Conservation (phyloP, 1,140 invertebrate species). For the Teleogryllus occipitalis region DNA sequence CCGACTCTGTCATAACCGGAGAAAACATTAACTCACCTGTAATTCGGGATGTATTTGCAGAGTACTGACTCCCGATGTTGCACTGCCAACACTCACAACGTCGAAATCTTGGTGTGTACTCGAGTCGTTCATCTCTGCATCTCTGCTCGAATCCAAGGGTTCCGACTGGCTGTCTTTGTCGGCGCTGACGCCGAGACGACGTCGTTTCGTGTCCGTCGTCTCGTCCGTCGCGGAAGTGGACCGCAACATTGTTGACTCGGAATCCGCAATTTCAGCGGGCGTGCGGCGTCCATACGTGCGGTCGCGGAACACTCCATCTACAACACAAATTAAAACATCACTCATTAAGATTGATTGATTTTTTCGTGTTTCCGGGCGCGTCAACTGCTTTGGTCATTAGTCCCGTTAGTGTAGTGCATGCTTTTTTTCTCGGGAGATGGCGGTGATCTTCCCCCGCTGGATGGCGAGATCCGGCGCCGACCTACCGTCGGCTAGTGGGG, state of each 20-base stretch:
- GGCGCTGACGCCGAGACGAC: no score
- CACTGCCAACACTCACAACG: slow-evolving; percentile 36
- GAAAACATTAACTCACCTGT: not conserved
- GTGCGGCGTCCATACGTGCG: not conserved
- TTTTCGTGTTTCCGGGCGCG: no score
- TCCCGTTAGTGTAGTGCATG: no score
- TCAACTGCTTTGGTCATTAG: no score
- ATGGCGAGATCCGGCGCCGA: no score
- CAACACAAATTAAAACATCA: not conserved
- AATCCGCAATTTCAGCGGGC: not conserved
- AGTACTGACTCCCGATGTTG: slow-evolving; percentile 35
- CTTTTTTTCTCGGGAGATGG: no score
- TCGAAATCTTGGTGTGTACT: slow-evolving; percentile 29
- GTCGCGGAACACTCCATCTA: not conserved
- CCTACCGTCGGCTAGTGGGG: no score
- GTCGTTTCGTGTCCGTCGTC: no score
- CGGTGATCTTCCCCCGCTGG: no score
- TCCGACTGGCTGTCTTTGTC: not conserved
- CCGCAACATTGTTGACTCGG: not conserved
- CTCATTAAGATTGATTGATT: not conserved
- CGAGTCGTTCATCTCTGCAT: not conserved
- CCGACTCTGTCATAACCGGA: no score
- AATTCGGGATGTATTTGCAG: slow-evolving; percentile 21
- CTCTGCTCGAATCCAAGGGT: not conserved
- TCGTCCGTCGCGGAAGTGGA: not conserved